Conservation (phyloP, 2,113 vertebrate genomes). For the Sylvia atricapilla region DNA sequence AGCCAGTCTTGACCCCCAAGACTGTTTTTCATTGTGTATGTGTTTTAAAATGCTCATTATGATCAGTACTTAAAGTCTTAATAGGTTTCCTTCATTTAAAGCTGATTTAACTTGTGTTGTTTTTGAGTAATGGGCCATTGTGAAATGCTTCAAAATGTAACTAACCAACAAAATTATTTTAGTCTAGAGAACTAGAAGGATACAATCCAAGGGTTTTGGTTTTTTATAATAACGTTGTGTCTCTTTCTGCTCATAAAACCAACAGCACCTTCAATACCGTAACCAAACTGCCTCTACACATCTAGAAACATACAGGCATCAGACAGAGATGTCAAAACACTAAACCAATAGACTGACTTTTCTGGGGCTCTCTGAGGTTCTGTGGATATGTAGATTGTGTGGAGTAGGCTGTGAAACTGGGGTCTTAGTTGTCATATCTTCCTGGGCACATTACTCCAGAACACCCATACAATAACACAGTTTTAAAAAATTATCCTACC, state of each 20-base stretch:
- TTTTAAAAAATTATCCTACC: neutral
- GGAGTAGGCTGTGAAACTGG: neutral
- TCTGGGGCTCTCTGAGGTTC: neutral
- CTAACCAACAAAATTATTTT: neutral
- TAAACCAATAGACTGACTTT: neutral
- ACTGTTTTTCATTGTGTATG: neutral
- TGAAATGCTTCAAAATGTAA: neutral
- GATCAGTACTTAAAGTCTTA: neutral
- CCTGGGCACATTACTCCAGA: neutral
- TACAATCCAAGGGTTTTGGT: neutral
- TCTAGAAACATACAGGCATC: neutral
- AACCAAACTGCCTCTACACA: rapidly evolving
- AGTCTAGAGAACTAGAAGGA: neutral
- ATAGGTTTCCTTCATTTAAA: neutral
- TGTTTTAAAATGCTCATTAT: neutral
- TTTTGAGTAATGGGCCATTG: neutral
- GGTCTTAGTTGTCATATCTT: neutral
- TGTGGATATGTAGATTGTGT: neutral
- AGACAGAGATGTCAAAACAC: neutral
- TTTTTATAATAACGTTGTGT: neutral
- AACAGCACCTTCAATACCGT: neutral
- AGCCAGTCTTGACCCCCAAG: neutral
- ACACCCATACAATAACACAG: rapidly evolving
- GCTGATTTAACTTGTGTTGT: neutral
- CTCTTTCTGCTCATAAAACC: neutral